Conservation (phyloP, 1,140 invertebrate species). For the Brachionus rotundiformis region DNA sequence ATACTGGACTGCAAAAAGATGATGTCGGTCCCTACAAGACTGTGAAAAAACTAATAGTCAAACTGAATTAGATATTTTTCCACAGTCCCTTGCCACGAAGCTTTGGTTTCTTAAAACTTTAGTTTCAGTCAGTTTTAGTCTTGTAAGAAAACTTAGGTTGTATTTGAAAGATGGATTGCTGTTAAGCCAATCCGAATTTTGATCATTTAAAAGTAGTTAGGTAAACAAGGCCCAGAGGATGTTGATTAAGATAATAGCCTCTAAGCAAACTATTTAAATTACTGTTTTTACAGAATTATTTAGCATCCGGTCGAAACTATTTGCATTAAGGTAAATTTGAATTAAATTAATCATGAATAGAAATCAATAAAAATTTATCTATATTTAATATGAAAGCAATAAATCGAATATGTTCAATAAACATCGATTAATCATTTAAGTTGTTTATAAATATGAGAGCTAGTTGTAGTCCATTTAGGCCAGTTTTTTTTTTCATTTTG, state of each 20-base stretch:
- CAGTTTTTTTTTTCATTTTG: neutral
- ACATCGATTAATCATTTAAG: slow-evolving; percentile 14
- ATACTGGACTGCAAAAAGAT: too few species aligned
- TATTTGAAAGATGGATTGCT: too few species aligned
- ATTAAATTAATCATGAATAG: slow-evolving; percentile 17
- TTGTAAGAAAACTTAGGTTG: too few species aligned
- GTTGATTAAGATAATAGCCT: neutral
- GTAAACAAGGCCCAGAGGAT: neutral
- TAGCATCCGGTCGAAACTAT: slow-evolving; percentile 16
- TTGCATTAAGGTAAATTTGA: slow-evolving; percentile 11
- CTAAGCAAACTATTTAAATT: neutral
- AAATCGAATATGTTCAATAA: slow-evolving; percentile 19
- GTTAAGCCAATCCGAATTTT: too few species aligned
- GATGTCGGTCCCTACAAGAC: too few species aligned
- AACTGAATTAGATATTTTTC: too few species aligned
- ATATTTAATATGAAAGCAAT: slow-evolving; percentile 8
- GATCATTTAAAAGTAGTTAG: neutral
- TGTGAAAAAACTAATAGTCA: too few species aligned
- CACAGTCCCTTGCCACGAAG: too few species aligned
- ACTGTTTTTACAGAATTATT: slow-evolving; percentile 9
- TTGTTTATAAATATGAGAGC: slow-evolving; percentile 9
- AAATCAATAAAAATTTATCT: slow-evolving; percentile 17
- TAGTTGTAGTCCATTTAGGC: neutral
- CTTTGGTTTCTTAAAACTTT: too few species aligned
- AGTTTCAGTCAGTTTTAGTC: too few species aligned